Conservation (phyloP, 2,113 vertebrate species). For the Gobiocypris rarus region DNA sequence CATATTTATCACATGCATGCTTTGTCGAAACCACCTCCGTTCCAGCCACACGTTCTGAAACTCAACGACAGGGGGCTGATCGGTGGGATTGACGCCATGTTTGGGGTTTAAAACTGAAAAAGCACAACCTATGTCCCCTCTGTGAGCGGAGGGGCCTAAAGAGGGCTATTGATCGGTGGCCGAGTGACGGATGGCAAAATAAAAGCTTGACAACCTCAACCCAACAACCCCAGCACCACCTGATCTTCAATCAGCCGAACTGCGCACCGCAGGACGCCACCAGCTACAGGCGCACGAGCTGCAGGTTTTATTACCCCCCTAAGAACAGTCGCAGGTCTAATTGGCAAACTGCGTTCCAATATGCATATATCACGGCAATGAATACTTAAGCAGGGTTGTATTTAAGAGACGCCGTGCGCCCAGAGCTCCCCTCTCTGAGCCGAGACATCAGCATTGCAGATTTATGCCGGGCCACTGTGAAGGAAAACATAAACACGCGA, state of each 20-base stretch:
- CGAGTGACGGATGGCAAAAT: slow-evolving; percentile 61
- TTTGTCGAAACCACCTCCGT: slow-evolving; percentile 32
- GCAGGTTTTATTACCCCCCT: slow-evolving; percentile 25
- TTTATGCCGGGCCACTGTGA: slow-evolving; percentile 38
- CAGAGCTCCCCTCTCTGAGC: slow-evolving; percentile 32
- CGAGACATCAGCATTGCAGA: slow-evolving; percentile 34
- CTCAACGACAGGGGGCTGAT: slow-evolving; percentile 9
- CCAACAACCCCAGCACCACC: slow-evolving; percentile 4
- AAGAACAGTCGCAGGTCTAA: slow-evolving; percentile 47
- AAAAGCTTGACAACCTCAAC: slow-evolving; percentile 50
- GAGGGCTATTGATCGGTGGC: slow-evolving; percentile 60
- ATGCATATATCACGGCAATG: slow-evolving; percentile 52
- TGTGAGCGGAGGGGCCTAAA: slow-evolving; percentile 57
- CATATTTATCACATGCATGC: slow-evolving; percentile 48
- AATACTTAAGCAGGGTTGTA: slow-evolving; percentile 51
- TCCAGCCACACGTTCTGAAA: not conserved
- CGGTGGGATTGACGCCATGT: slow-evolving; percentile 42
- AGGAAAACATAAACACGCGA: slow-evolving; percentile 40
- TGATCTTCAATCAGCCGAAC: slow-evolving; percentile 47
- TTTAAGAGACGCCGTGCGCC: slow-evolving; percentile 39
- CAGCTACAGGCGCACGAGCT: slow-evolving; percentile 17
- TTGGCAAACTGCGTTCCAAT: slow-evolving; percentile 51
- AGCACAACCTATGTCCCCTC: slow-evolving; percentile 23
- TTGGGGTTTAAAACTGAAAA: slow-evolving; percentile 39
- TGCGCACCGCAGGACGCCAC: slow-evolving; percentile 1